Evolutionary conservation across 2,888 invertebrate species (phyloP).

Genomic region (Heliconius sara): DNA sequence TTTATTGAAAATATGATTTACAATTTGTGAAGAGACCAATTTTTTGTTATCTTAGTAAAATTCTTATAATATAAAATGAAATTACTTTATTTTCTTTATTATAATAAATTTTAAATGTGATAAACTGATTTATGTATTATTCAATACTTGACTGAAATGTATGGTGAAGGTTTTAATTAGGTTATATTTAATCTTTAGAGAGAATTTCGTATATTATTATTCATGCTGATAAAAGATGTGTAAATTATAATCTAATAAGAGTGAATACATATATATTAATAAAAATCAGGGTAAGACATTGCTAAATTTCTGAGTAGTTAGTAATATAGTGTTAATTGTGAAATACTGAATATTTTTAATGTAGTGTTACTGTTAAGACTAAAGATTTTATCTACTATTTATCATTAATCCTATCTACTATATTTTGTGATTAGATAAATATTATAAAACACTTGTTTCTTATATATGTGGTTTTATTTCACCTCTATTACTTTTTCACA

Average conservation of each 20-base stretch:
- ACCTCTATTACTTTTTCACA: no score
- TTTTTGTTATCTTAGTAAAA: slow-evolving; percentile 9
- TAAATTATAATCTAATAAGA: slow-evolving; percentile 5
- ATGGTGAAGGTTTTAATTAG: slow-evolving; percentile 20
- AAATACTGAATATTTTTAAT: slow-evolving; percentile 36
- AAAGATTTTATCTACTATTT: slow-evolving; percentile 38
- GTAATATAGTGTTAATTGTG: slow-evolving; percentile 15
- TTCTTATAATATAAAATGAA: no score
- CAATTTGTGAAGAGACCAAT: not conserved
- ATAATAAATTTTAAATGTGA: slow-evolving; percentile 10
- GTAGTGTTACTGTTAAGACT: slow-evolving; percentile 41
- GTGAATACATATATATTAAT: not conserved
- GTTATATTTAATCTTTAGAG: not conserved
- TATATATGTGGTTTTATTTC: slow-evolving; percentile 25
- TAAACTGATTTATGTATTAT: slow-evolving; percentile 5
- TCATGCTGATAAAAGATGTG: not conserved
- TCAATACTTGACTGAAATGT: slow-evolving; percentile 31
- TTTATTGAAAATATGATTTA: not conserved
- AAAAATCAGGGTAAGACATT: slow-evolving; percentile 40
- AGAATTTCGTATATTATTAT: not conserved
- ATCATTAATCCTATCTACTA: slow-evolving; percentile 27
- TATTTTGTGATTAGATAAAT: slow-evolving; percentile 33
- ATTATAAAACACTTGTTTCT: slow-evolving; percentile 37
- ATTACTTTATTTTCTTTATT: not conserved
- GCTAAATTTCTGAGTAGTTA: slow-evolving; percentile 22